phyloP scores from a whole-genome alignment of 1,140 invertebrate genomes.

The Archivesica marissinica region DNA sequence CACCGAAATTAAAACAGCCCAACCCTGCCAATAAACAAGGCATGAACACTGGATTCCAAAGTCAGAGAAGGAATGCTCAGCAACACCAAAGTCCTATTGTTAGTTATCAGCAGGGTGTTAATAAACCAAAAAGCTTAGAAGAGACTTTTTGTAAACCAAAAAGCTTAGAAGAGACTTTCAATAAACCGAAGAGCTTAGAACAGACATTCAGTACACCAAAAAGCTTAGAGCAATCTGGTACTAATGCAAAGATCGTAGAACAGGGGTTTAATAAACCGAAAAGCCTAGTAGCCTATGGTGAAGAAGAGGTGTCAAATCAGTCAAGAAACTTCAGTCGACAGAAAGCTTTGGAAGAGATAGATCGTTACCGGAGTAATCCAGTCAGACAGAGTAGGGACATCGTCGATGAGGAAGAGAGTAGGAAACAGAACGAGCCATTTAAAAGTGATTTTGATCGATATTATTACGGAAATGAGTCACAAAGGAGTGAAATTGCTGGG shows the following conservation, averaged over 20 bases:
- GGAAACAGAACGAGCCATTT: constrained; percentile 7
- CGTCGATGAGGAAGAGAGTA: not conserved
- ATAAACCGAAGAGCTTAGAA: too few relatives aligned
- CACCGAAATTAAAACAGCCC: not conserved
- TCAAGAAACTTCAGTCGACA: not conserved
- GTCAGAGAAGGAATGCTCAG: not conserved
- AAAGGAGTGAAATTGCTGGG: constrained; percentile 12
- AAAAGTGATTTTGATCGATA: constrained; percentile 43
- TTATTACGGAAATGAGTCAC: constrained; percentile 1
- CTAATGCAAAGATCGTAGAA: not conserved
- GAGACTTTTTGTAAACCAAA: too few relatives aligned
- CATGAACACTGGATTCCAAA: too few relatives aligned
- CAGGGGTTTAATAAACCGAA: not conserved
- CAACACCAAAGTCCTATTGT: not conserved
- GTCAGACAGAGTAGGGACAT: not conserved
- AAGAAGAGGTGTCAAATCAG: not conserved
- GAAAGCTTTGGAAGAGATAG: constrained; percentile 39
- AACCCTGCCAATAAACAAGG: not conserved
- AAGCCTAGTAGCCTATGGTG: constrained; percentile 28
- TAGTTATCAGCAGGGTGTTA: too few relatives aligned
- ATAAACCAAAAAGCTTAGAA: too few relatives aligned
- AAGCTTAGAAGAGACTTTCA: too few relatives aligned
- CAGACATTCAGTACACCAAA: not conserved
- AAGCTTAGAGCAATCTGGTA: not conserved
- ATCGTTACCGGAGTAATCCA: constrained; percentile 15